A percentile compares a stretch with the other conserved stretches of the same genome.
These are phyloP conservation scores for Plecotus auritus DNA, from an alignment of 2,113 vertebrate species.

Conservation along the genomic window DNA sequence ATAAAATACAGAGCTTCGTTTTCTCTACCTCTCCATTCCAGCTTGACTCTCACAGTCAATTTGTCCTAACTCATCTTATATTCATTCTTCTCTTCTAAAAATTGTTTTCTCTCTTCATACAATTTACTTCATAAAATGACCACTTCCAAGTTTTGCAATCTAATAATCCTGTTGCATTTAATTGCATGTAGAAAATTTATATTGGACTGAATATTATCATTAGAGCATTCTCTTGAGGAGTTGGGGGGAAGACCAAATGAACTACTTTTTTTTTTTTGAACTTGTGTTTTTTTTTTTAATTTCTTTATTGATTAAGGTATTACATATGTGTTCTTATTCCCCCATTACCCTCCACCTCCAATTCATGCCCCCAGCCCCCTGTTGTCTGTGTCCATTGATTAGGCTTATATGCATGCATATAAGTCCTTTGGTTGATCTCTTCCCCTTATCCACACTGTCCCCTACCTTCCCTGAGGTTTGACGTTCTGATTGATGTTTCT, in stretches of 20 bases:
- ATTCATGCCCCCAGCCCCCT: no score
- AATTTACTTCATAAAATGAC: constrained; percentile 6
- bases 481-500: no score
- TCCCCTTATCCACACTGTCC: no score
- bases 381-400: no score
- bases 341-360: no score
- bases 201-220: background rate
- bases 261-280: no score
- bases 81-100: constrained; percentile 15
- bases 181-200: background rate
- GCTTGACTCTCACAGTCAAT: background rate
- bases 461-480: no score
- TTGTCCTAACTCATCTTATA: background rate
- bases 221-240: background rate
- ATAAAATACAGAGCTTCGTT: background rate
- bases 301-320: no score
- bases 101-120: background rate
- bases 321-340: no score
- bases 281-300: no score
- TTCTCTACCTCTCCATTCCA: background rate
- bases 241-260: background rate
- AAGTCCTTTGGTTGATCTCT: no score
- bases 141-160: background rate
- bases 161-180: background rate
- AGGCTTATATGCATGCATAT: no score